These are phyloP conservation scores for Eupithecia vulgata DNA, from an alignment of 2,888 invertebrate species.

Conservation along the genomic window DNA sequence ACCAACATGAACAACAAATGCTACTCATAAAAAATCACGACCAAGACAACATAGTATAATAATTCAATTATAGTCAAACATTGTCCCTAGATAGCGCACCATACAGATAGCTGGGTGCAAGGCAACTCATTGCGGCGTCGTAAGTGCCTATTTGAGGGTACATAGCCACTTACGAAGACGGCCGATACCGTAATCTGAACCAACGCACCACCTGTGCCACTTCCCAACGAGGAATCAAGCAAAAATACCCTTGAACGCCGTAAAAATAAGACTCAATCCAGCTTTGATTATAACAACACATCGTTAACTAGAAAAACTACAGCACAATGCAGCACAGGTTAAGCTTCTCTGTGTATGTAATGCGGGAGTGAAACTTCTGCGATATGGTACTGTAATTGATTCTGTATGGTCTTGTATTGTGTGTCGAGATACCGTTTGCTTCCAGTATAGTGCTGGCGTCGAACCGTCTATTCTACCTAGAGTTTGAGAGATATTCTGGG, in stretches of 20 bases:
- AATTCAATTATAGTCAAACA: slow-evolving; percentile 22
- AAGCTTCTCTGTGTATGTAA: background rate
- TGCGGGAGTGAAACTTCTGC: slow-evolving; percentile 11
- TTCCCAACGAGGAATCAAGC: background rate
- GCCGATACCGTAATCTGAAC: slow-evolving; percentile 78
- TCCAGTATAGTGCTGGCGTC: slow-evolving; percentile 51
- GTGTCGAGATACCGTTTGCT: slow-evolving; percentile 65
- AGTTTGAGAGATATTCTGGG: slow-evolving; percentile 11
- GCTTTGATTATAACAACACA: background rate
- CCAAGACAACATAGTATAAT: slow-evolving; percentile 1
- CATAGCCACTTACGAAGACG: slow-evolving; percentile 70
- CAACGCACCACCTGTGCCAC: slow-evolving; percentile 50
- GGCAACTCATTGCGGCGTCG: slow-evolving; percentile 64
- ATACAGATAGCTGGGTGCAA: slow-evolving; percentile 45
- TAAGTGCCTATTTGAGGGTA: slow-evolving; percentile 79
- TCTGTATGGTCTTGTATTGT: slow-evolving; percentile 61
- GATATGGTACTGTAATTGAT: slow-evolving; percentile 5
- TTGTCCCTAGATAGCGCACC: slow-evolving; percentile 11
- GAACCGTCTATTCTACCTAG: slow-evolving; percentile 61
- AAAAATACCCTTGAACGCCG: background rate
- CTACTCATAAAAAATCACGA: background rate
- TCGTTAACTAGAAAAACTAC: background rate
- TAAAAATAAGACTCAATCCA: background rate
- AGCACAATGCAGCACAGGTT: background rate
- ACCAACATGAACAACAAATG: background rate